phyloP scores from a whole-genome alignment of 2,797 vertebrate species.

The Mus spretus region DNA sequence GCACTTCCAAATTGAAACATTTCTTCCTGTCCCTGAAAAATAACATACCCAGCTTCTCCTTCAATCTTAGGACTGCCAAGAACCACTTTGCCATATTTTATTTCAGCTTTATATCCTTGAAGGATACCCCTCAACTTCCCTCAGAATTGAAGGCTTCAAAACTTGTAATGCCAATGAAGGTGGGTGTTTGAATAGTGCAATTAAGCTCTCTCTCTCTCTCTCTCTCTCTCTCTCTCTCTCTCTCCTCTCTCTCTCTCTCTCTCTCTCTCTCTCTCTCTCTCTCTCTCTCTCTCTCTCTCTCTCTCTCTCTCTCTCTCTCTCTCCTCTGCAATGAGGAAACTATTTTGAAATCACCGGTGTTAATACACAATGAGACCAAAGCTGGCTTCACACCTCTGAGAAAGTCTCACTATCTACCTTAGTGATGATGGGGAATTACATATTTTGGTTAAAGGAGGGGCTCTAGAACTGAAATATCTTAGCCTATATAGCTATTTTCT shows the following conservation, averaged over 20 bases:
- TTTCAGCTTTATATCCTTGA: not conserved
- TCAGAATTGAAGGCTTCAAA: not conserved
- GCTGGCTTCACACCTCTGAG: not conserved
- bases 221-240: not conserved
- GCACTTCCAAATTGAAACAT: fast-evolving
- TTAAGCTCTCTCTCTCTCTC: no score
- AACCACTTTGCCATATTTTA: not conserved
- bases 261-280: not conserved
- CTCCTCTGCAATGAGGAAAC: not conserved
- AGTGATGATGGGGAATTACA: fast-evolving
- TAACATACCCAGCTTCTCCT: not conserved
- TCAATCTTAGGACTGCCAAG: not conserved
- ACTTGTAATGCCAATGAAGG: not conserved
- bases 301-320: not conserved
- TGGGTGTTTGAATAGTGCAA: not conserved
- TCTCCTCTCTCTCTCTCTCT: not conserved
- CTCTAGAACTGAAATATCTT: not conserved
- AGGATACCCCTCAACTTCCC: not conserved
- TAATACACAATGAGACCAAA: not conserved
- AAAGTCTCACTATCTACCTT: not conserved
- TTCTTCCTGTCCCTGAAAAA: no score
- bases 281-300: not conserved
- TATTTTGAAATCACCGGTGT: not conserved
- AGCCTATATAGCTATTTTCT: not conserved
- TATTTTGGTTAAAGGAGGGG: no score